Evolutionary conservation across 92 coral and sea anemone genomes (phyloP), one percentile per base, ranked within the genome.

Genomic region (Siderastrea radians): DNA sequence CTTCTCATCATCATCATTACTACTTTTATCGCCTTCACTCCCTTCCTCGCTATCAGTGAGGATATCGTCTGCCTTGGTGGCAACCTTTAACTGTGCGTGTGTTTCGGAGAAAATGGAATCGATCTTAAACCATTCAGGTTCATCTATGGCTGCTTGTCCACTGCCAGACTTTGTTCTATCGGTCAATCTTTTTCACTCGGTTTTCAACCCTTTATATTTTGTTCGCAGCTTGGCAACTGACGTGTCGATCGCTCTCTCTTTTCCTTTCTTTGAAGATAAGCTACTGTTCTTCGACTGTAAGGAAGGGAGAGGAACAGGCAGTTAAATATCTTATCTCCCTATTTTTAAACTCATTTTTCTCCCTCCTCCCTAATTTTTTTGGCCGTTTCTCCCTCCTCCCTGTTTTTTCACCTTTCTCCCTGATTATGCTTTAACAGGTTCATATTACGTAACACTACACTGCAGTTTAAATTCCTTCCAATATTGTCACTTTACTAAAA

Each of bases 91-190:
- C 66, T 80, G 48, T 72, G 26, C 5, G 75, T 72, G 57, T 47
- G 77, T 72, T 49, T 72, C 77, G 3, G 77, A 72, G 77, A 80
- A 86, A 6, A 86, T 75, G 6, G 91, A 85, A 51, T 91, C 75
- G 46, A 91, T 91, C 16, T 52, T 66, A 67, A 74, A 91, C 94
- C 94, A 86, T 75, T 86, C 91, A 26, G 91, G 94, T 49, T 91
- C 88, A 49, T 75, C 61, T 51, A 81, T 81, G 14, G 94, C 67
- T 72, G 91, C 57, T 81, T 91, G 80, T 26, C 94, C 91, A 66
- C 83, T 81, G 11, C 92, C 83, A 10, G 83, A 43, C 77, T 86
- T 90, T 64, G 78, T 87, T 45, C 91, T 86, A 72, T 86, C 90
- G 47, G 79, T 90, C 46, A 66, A 79, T 54, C 65, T 74, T 67